Conservation (phyloP, 2,113 vertebrate species). For the Bombycilla garrulus region DNA sequence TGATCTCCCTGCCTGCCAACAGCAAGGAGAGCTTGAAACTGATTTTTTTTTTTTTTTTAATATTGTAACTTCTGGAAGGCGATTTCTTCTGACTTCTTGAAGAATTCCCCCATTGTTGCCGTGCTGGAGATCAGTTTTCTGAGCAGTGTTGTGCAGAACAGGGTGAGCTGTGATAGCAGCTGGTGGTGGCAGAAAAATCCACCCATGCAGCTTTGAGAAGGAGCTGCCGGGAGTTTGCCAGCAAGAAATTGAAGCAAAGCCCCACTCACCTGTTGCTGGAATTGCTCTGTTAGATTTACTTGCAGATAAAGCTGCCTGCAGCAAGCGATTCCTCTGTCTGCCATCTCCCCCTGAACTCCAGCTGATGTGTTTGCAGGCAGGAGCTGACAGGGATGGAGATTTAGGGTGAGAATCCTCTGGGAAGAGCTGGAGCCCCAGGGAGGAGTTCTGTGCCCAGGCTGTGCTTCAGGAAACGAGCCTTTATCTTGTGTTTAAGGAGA, state of each 20-base stretch:
- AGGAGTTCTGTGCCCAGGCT: not conserved
- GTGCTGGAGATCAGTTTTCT: not conserved
- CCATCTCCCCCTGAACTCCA: not conserved
- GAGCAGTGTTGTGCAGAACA: not conserved
- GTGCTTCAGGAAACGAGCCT: not conserved
- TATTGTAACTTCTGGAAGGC: not conserved
- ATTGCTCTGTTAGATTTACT: not conserved
- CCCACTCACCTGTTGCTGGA: not conserved
- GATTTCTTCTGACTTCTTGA: not conserved
- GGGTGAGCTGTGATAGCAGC: not conserved
- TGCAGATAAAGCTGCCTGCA: not conserved
- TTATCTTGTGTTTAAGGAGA: not conserved
- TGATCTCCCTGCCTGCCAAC: not conserved
- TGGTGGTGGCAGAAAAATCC: not conserved
- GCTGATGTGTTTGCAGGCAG: not conserved
- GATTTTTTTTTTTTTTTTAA: not conserved
- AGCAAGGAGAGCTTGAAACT: not conserved
- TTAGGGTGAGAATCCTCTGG: not conserved
- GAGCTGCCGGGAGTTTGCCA: not conserved
- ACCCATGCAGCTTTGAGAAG: not conserved
- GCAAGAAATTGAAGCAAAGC: not conserved
- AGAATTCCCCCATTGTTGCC: not conserved
- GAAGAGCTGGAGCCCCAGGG: not conserved
- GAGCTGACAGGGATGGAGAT: not conserved
- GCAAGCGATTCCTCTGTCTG: not conserved